These are phyloP conservation scores for Gerris lacustris DNA, from an alignment of 2,888 invertebrate species.

Conservation along the genomic window DNA sequence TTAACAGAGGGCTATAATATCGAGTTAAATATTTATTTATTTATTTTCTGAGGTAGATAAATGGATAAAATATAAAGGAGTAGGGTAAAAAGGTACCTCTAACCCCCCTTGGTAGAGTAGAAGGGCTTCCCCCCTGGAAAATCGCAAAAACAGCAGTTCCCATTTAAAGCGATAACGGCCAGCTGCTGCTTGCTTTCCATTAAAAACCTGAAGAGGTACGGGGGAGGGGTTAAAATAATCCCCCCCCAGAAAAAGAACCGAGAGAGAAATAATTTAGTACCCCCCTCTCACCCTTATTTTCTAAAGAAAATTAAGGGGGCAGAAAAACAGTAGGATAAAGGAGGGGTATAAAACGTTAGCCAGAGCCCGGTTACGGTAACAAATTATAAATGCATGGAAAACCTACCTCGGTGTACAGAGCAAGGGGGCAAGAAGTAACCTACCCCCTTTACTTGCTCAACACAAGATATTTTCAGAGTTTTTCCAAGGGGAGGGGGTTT, in stretches of 20 bases:
- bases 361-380: neutral
- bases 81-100: neutral
- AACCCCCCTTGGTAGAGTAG: neutral
- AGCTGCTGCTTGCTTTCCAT: constrained; percentile 5
- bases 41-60: neutral
- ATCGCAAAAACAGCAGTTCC: constrained; percentile 3
- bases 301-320: constrained; percentile 5
- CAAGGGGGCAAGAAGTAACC: neutral
- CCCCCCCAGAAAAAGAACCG: neutral
- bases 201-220: neutral
- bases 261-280: constrained; percentile 1
- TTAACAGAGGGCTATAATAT: neutral
- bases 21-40: constrained; percentile 5
- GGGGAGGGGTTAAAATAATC: neutral
- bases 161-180: constrained; percentile 3
- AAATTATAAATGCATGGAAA: constrained; percentile 5
- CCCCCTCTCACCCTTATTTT: neutral
- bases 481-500: no score
- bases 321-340: neutral
- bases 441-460: neutral
- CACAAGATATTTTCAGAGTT: neutral
- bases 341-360: neutral
- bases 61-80: constrained; percentile 1
- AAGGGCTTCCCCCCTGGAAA: neutral
- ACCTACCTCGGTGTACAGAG: neutral